phyloP scores from a whole-genome alignment of 2,888 invertebrate genomes.

The Iselma pallidipennis region DNA sequence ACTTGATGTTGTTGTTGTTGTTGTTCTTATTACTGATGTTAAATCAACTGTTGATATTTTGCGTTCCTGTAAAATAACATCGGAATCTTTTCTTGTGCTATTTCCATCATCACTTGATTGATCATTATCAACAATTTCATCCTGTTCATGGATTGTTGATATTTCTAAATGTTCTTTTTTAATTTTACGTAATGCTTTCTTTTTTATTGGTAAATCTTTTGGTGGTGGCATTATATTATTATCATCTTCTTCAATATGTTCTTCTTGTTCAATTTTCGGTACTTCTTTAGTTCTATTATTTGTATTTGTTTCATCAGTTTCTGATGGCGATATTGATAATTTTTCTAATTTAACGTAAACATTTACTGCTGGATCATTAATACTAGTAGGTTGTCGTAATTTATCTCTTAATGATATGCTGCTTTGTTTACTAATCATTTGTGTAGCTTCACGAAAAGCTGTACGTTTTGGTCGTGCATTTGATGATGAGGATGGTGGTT shows the following conservation, averaged over 20 bases:
- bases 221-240: constrained; percentile 41
- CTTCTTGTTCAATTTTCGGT: no score
- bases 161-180: constrained; percentile 14
- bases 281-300: no score
- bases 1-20: constrained; percentile 13
- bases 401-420: background rate
- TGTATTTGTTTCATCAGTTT: no score
- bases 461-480: constrained; percentile 2
- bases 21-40: constrained; percentile 29
- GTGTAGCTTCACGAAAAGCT: constrained; percentile 8
- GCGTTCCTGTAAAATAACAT: constrained; percentile 39
- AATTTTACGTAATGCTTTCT: constrained; percentile 22
- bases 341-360: constrained; percentile 7
- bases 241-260: background rate
- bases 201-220: constrained; percentile 34
- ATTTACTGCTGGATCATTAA: background rate
- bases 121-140: background rate
- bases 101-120: no score
- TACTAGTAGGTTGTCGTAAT: background rate
- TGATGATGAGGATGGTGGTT: background rate
- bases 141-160: constrained; percentile 8
- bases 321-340: background rate
- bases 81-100: constrained; percentile 32
- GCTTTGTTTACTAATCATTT: constrained; percentile 2
- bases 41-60: constrained; percentile 3